phyloP scores from a whole-genome alignment of 1,140 invertebrate genomes.

The Bombyx mori region DNA sequence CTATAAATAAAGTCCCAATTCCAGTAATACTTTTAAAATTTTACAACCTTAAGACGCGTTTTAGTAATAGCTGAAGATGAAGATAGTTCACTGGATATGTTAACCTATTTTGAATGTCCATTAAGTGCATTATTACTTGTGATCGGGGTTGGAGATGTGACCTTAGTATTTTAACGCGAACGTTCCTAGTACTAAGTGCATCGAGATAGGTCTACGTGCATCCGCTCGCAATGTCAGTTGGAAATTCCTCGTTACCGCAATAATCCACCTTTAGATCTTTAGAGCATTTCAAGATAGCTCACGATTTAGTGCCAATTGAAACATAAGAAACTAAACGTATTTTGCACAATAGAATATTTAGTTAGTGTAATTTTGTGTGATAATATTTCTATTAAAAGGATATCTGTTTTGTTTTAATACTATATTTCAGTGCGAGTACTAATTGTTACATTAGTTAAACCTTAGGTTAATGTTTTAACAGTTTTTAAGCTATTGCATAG shows the following conservation, averaged over 20 bases:
- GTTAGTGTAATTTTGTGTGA: constrained; percentile 9
- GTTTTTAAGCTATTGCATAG: no score
- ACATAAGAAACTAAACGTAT: no score
- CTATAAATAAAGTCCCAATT: constrained; percentile 5
- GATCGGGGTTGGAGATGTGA: constrained; percentile 8
- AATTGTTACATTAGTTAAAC: no score
- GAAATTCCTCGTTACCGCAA: constrained; percentile 52
- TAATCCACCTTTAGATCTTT: constrained; percentile 39
- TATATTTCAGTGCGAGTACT: no score
- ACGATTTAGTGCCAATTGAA: constrained; percentile 22
- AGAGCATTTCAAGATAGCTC: constrained; percentile 39
- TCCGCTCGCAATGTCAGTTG: constrained; percentile 44
- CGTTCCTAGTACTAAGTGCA: constrained; percentile 41
- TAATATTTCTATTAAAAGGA: not conserved
- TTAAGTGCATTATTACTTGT: not conserved
- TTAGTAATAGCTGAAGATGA: no score
- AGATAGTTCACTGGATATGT: not conserved
- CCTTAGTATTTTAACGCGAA: constrained; percentile 12
- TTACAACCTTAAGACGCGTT: constrained; percentile 11
- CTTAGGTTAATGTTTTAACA: no score
- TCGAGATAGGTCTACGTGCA: constrained; percentile 45
- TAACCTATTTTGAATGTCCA: not conserved
- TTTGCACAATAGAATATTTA: no score
- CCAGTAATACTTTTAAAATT: not conserved
- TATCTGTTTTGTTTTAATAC: not conserved